These are phyloP conservation scores for Drosophila nigricruria DNA, from an alignment of 2,888 invertebrate species.

Conservation along the genomic window DNA sequence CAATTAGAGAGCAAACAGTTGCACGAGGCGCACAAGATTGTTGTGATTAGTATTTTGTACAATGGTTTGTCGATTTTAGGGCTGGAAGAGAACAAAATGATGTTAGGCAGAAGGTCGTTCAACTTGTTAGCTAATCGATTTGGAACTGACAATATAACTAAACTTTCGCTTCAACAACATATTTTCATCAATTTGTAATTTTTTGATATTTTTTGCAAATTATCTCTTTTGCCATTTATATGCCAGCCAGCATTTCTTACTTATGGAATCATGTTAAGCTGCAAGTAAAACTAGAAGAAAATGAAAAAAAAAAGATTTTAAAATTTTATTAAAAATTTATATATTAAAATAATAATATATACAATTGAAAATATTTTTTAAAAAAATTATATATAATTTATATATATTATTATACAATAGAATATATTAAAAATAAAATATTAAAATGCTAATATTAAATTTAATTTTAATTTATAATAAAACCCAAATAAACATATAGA, in stretches of 20 bases:
- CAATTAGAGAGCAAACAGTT: conserved; percentile 74
- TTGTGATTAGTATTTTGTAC: conserved; percentile 77
- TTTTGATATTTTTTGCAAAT: conserved; percentile 6
- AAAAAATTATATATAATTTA: too few relatives aligned
- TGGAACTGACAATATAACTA: conserved; percentile 6
- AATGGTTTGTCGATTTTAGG: conserved; percentile 36
- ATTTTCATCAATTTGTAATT: not conserved
- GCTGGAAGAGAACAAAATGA: conserved; percentile 47
- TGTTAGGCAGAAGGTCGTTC: not conserved
- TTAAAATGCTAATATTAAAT: not conserved
- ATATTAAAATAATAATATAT: not conserved
- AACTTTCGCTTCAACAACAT: conserved; percentile 1
- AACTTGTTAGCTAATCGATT: conserved; percentile 10
- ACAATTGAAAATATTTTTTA: not conserved
- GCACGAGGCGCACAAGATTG: conserved; percentile 76
- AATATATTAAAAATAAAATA: too few relatives aligned
- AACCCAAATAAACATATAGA: not conserved
- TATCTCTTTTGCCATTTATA: conserved; percentile 57
- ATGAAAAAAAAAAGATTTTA: not conserved
- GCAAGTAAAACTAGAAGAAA: conserved; percentile 38
- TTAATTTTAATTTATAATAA: not conserved
- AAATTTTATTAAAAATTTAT: not conserved
- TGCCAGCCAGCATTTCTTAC: conserved; percentile 1
- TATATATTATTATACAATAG: too few relatives aligned
- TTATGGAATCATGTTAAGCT: conserved; percentile 46